These are phyloP conservation scores for Philypnodon macrostomus DNA, from an alignment of 2,797 vertebrate species.

Conservation along the genomic window DNA sequence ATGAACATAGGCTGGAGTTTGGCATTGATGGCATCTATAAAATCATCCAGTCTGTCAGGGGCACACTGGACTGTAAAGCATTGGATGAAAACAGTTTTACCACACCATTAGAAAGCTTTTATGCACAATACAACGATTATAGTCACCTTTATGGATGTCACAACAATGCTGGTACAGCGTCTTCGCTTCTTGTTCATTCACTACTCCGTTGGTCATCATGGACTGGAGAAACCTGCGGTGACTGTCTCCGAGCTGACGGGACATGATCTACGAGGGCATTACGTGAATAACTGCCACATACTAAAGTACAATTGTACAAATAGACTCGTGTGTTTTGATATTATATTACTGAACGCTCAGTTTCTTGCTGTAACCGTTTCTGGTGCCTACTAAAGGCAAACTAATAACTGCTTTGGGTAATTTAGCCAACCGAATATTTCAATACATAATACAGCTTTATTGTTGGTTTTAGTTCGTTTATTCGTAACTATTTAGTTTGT, in stretches of 20 bases:
- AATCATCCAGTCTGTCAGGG: constrained; percentile 84
- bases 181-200: constrained; percentile 72
- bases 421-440: too few relatives aligned
- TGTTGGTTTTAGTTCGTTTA: too few relatives aligned
- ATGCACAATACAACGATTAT: background rate
- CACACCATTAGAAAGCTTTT: too few relatives aligned
- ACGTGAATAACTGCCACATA: background rate
- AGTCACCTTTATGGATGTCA: constrained; percentile 79
- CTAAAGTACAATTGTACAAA: background rate
- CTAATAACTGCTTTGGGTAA: too few relatives aligned
- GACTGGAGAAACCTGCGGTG: constrained; percentile 88
- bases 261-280: constrained; percentile 45
- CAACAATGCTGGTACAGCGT: constrained; percentile 80
- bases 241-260: constrained; percentile 76
- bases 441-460: too few relatives aligned
- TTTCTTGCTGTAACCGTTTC: too few relatives aligned
- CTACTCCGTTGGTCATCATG: constrained; percentile 84
- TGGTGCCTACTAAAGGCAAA: too few relatives aligned
- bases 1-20: constrained; percentile 90
- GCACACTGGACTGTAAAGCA: constrained; percentile 70
- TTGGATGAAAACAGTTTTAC: background rate
- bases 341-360: too few relatives aligned
- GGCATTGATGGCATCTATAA: constrained; percentile 83
- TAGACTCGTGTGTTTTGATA: too few relatives aligned
- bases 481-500: too few relatives aligned